Evolutionary conservation across 2,113 vertebrate species (phyloP), one percentile per base, ranked within the genome.

Genomic region (Pygoscelis antarcticus): DNA sequence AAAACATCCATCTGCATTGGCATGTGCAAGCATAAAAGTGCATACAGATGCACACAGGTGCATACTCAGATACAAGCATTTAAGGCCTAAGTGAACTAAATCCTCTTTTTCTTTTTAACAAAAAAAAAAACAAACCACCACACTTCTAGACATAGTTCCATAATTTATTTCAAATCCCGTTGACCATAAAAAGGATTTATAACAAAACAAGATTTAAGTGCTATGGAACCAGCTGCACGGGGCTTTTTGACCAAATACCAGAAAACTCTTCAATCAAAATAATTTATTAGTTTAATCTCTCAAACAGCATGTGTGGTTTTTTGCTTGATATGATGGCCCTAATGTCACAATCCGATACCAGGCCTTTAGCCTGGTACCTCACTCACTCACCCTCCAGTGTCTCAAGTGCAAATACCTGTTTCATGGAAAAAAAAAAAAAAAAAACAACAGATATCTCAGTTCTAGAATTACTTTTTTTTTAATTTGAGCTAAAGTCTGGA

Each of bases 391-490:
- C 25, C 20, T 34, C 6, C 30, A 51, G 20, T 7, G 4, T 46
- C 42, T 44, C 16, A 57, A 54, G 22, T 5, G 3, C 32, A 84
- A 77, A 54, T 10, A 74, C 8, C 20, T 18, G 3, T 27, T 78
- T 30, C 15, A 9, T 16, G 3, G 20, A 60, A 46, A 42, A 57
- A 49, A 55, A 36, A 54, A 57, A 49, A 64, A 42, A 17, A 30
- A 54, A 54, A 27, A 49, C 6, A 22, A 0, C 8, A 27, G 2
- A 14, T 8, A 16, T 10, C 14, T n/a, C 20, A 15, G 5, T 10
- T 58, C 27, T 20, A 36, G 13, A 7, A 38, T 49, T 66, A 8
- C 12, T 34, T 3, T 2, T 30, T 57, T 36, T 17, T 55, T 21
- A 17, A 30, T 23, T 66, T 5, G 2, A 81, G 6, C 30, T 32